Percentiles rank a stretch among this genome's conserved stretches.
phyloP scores from a whole-genome alignment of 2,797 vertebrate genomes.

The Pseudotriccus pelzelni region DNA sequence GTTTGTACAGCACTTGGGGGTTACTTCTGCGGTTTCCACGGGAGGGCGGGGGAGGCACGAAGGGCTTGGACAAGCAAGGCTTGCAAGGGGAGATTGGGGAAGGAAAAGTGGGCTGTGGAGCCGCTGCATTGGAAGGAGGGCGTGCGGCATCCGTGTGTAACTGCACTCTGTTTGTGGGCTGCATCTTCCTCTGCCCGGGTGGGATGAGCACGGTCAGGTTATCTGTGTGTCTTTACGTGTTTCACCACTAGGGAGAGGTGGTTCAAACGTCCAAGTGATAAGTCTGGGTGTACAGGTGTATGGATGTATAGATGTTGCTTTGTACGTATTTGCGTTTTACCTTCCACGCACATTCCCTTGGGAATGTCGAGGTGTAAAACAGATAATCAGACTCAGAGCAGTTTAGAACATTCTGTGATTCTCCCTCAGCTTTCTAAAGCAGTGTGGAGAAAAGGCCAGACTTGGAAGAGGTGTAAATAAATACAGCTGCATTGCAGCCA shows the following conservation, averaged over 20 bases:
- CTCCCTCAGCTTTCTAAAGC: not conserved
- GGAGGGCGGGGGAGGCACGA: not conserved
- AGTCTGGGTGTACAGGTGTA: not conserved
- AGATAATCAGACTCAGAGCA: not conserved
- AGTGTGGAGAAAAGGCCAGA: not conserved
- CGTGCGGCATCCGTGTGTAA: not conserved
- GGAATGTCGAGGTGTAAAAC: not conserved
- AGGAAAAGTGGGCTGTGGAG: not conserved
- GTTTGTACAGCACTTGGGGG: slow-evolving; percentile 70
- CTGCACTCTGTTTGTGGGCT: not conserved
- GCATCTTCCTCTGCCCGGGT: not conserved
- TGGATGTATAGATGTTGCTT: not conserved
- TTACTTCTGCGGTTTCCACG: not conserved
- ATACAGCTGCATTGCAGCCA: not conserved
- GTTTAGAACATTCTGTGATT: not conserved
- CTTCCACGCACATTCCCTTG: not conserved
- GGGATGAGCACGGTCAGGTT: not conserved
- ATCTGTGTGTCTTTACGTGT: not conserved
- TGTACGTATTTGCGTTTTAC: not conserved
- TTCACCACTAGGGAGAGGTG: not conserved
- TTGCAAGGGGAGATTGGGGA: not conserved
- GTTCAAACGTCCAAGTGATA: not conserved
- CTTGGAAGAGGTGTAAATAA: not conserved
- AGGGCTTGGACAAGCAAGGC: not conserved
- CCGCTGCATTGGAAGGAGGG: not conserved